phyloP scores from a whole-genome alignment of 2,888 invertebrate genomes.

The Thymelicus lineola region DNA sequence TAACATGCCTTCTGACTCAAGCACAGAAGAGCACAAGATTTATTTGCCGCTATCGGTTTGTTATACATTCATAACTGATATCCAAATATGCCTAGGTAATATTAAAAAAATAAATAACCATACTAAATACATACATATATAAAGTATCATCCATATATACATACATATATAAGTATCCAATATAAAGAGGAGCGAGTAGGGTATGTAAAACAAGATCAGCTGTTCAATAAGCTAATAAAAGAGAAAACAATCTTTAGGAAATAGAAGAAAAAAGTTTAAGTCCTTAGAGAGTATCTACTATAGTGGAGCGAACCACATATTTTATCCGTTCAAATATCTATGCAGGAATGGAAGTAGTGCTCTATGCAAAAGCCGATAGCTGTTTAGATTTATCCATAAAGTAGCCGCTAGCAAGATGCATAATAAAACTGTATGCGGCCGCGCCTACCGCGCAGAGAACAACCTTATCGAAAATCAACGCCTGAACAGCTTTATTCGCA shows the following conservation, averaged over 20 bases:
- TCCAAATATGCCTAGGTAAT: too few relatives aligned
- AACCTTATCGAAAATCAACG: not conserved
- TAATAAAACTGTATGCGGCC: not conserved
- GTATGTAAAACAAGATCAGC: too few relatives aligned
- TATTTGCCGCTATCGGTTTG: too few relatives aligned
- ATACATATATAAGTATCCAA: too few relatives aligned
- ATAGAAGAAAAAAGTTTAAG: too few relatives aligned
- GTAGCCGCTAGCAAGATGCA: not conserved
- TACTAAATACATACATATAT: too few relatives aligned
- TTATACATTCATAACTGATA: too few relatives aligned
- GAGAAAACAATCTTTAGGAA: not conserved
- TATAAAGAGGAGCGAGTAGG: too few relatives aligned
- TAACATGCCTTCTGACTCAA: too few relatives aligned
- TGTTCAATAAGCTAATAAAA: not conserved
- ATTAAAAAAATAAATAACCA: too few relatives aligned
- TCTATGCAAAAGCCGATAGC: conserved; percentile 2
- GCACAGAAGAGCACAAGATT: too few relatives aligned
- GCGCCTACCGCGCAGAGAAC: not conserved
- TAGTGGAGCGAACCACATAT: not conserved
- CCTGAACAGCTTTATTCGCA: not conserved
- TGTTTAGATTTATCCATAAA: conserved; percentile 1
- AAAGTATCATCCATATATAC: too few relatives aligned
- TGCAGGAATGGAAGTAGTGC: not conserved
- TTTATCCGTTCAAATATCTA: not conserved
- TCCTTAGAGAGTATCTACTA: not conserved